phyloP scores from a whole-genome alignment of 1,140 invertebrate genomes.

The Drosophila suzukii region DNA sequence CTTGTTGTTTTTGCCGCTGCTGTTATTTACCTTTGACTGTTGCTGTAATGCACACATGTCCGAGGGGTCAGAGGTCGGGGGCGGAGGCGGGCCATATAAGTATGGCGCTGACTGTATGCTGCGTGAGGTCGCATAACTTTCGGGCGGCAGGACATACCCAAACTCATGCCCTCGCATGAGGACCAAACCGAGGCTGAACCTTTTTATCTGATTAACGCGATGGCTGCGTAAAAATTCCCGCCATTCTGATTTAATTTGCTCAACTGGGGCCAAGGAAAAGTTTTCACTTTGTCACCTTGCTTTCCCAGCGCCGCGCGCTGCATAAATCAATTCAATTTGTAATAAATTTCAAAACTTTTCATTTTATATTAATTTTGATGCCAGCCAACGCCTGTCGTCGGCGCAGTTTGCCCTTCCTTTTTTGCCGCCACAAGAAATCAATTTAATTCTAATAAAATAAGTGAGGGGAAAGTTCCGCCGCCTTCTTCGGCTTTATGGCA shows the following conservation, averaged over 20 bases:
- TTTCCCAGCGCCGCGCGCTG: slow-evolving; percentile 33
- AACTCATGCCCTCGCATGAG: slow-evolving; percentile 22
- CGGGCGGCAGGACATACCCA: slow-evolving; percentile 18
- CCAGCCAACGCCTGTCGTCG: slow-evolving; percentile 56
- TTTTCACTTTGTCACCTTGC: slow-evolving; percentile 79
- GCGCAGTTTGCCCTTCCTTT: slow-evolving; percentile 19
- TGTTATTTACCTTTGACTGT: slow-evolving; percentile 59
- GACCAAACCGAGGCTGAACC: slow-evolving; percentile 30
- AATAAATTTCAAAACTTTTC: slow-evolving; percentile 83
- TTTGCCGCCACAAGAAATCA: slow-evolving; percentile 63
- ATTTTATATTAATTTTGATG: slow-evolving; percentile 83
- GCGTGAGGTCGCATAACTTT: slow-evolving; percentile 61
- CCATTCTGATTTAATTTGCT: slow-evolving; percentile 70
- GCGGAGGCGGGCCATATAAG: background rate
- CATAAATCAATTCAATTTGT: slow-evolving; percentile 83
- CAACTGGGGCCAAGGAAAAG: slow-evolving; percentile 37
- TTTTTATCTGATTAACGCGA: slow-evolving; percentile 75
- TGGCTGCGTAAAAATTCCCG: slow-evolving; percentile 39
- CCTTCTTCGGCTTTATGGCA: slow-evolving; percentile 52
- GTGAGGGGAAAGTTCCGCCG: slow-evolving; percentile 64
- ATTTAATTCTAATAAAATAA: slow-evolving; percentile 83
- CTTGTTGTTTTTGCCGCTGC: slow-evolving; percentile 24
- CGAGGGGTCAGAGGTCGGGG: no score
- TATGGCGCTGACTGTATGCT: slow-evolving; percentile 21
- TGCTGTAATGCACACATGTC: slow-evolving; percentile 26